A percentile compares a stretch with the other conserved stretches of the same genome.
Evolutionary conservation across 2,797 vertebrate genomes (phyloP).

Genomic region (Luscinia megarhynchos): DNA sequence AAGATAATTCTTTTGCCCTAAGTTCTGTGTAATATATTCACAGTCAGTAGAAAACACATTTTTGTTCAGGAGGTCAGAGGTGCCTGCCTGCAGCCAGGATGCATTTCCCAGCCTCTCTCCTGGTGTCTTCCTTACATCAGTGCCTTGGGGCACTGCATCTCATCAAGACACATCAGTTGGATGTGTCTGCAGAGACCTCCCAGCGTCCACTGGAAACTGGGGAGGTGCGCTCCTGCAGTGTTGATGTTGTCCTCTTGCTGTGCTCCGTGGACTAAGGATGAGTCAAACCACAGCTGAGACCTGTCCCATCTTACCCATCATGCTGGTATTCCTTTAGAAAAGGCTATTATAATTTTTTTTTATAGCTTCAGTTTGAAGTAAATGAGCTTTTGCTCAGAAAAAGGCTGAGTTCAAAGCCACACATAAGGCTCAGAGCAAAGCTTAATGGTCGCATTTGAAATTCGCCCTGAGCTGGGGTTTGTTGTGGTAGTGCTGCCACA

Average conservation of each 20-base stretch:
- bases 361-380: background rate
- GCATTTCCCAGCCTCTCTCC: background rate
- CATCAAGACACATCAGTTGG: no score
- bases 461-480: background rate
- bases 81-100: background rate
- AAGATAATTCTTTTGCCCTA: background rate
- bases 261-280: background rate
- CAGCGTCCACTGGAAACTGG: accelerated
- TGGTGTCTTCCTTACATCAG: accelerated
- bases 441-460: background rate
- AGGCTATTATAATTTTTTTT: background rate
- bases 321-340: background rate
- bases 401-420: background rate
- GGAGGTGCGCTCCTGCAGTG: background rate
- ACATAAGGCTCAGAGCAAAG: background rate
- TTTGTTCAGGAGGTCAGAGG: background rate
- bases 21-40: background rate
- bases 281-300: background rate
- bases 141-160: background rate
- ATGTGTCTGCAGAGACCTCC: background rate
- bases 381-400: background rate
- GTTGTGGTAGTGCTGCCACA: background rate
- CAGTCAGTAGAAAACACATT: background rate
- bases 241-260: background rate
- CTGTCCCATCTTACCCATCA: background rate